Percentiles rank a stretch among this genome's conserved stretches.
Conservation (phyloP, 2,113 vertebrate genomes). For the Clarias macrocephalus region DNA sequence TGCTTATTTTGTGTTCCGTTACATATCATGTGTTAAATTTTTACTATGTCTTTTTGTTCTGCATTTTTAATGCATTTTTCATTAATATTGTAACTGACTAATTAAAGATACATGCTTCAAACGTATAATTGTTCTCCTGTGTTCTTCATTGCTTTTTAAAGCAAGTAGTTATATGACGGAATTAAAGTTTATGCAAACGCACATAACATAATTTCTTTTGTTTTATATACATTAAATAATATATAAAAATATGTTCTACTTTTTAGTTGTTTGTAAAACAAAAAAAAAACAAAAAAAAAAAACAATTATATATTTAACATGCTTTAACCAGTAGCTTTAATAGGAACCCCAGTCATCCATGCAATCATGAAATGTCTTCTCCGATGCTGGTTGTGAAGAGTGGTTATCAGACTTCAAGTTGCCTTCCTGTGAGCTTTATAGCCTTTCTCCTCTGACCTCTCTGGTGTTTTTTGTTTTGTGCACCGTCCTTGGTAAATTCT, state of each 20-base stretch:
- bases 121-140: neutral
- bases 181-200: neutral
- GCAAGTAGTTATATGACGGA: neutral
- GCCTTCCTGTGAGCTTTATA: neutral
- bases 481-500: neutral
- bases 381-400: neutral
- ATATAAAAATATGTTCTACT: neutral
- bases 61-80: neutral
- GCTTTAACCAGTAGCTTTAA: neutral
- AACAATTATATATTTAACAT: neutral
- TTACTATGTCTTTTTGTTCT: neutral
- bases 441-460: neutral
- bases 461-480: neutral
- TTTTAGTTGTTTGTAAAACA: neutral
- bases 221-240: neutral
- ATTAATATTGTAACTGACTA: neutral
- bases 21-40: neutral
- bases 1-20: neutral
- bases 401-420: neutral
- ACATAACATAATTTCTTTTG: neutral
- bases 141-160: neutral
- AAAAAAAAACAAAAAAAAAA: too few species aligned
- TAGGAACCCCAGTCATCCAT: neutral
- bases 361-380: neutral
- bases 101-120: constrained; percentile 14